Evolutionary conservation across 1,140 invertebrate species (phyloP).

Genomic region (Physella acuta): DNA sequence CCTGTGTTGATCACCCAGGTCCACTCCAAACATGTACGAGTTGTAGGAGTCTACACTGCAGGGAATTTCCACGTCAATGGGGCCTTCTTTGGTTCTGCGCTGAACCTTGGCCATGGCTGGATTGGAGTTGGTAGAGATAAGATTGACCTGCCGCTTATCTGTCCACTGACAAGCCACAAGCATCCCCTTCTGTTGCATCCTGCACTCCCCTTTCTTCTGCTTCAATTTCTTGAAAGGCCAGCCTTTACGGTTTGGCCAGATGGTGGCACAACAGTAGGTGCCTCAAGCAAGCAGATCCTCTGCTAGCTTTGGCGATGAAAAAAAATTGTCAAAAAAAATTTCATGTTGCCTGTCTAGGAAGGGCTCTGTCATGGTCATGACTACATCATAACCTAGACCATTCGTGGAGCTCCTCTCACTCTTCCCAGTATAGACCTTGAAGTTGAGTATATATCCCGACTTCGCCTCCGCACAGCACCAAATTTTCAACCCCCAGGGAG

Average conservation of each 20-base stretch:
- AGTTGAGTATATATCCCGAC: constrained; percentile 23
- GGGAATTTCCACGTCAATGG: neutral
- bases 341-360: constrained; percentile 7
- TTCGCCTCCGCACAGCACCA: constrained; percentile 34
- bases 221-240: constrained; percentile 13
- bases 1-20: constrained; percentile 6
- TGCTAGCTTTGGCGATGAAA: constrained; percentile 14
- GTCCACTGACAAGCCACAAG: constrained; percentile 17
- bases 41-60: constrained; percentile 8
- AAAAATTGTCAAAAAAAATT: constrained; percentile 27
- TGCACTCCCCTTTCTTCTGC: neutral
- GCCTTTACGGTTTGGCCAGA: neutral
- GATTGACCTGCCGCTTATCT: constrained; percentile 12
- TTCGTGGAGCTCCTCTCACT: neutral
- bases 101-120: neutral
- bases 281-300: constrained; percentile 8
- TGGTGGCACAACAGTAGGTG: constrained; percentile 17
- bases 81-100: neutral
- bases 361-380: neutral
- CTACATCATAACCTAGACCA: constrained; percentile 10
- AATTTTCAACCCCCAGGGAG: constrained; percentile 61
- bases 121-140: constrained; percentile 23
- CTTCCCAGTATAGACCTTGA: constrained; percentile 19
- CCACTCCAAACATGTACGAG: constrained; percentile 20
- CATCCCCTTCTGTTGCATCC: constrained; percentile 6